These are phyloP conservation scores for Anaspis maculata DNA, from an alignment of 2,888 invertebrate species.

Conservation along the genomic window DNA sequence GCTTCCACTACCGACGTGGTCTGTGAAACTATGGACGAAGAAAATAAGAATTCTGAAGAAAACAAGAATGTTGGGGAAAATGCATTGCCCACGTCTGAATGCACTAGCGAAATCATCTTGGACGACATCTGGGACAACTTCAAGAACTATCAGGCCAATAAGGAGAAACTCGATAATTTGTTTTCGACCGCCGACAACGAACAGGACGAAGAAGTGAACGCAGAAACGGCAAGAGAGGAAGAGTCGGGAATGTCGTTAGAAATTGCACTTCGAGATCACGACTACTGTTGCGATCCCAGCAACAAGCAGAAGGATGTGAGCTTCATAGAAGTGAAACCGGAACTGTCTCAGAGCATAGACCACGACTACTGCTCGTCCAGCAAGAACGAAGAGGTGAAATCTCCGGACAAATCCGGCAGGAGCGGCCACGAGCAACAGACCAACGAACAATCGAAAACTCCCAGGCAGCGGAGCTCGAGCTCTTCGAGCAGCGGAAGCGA, in stretches of 20 bases:
- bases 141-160: slow-evolving; percentile 63
- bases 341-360: slow-evolving; percentile 37
- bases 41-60: too few species aligned
- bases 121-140: slow-evolving; percentile 72
- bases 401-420: slow-evolving; percentile 6
- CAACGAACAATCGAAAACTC: slow-evolving; percentile 27
- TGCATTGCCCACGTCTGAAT: slow-evolving; percentile 40
- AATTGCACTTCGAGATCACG: slow-evolving; percentile 55
- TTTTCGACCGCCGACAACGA: slow-evolving; percentile 16
- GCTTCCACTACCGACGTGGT: too few species aligned
- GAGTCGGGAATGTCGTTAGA: slow-evolving; percentile 19
- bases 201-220: slow-evolving; percentile 15
- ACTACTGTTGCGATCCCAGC: slow-evolving; percentile 54
- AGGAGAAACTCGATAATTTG: slow-evolving; percentile 46
- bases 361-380: slow-evolving; percentile 40
- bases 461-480: slow-evolving; percentile 58
- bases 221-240: slow-evolving; percentile 12
- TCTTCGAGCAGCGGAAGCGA: slow-evolving; percentile 69
- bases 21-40: slow-evolving; percentile 30
- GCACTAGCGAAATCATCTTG: slow-evolving; percentile 34
- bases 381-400: slow-evolving; percentile 9
- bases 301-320: slow-evolving; percentile 21
- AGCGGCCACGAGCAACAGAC: slow-evolving; percentile 21
- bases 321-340: slow-evolving; percentile 35
- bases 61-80: too few species aligned